These are phyloP conservation scores for Rhinichthys osculus DNA, from an alignment of 2,797 vertebrate species.

Conservation along the genomic window DNA sequence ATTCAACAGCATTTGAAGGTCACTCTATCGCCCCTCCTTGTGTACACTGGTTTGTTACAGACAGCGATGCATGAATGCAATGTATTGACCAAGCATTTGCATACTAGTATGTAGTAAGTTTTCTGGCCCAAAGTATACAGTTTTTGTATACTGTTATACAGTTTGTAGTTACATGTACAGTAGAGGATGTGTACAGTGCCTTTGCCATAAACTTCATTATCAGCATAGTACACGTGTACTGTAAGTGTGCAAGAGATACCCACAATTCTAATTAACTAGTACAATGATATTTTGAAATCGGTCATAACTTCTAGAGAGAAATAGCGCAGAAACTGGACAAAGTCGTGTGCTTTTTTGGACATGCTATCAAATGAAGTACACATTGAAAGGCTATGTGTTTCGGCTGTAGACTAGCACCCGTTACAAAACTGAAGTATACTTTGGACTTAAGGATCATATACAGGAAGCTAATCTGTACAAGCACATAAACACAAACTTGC, in stretches of 20 bases:
- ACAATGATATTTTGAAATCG: background rate
- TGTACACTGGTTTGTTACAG: background rate
- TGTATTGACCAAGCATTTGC: background rate
- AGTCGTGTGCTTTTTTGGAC: background rate
- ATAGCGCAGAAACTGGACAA: background rate
- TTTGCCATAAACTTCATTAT: too few species aligned
- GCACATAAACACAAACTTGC: slow-evolving; percentile 16
- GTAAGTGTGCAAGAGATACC: background rate
- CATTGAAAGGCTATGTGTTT: background rate
- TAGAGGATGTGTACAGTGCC: too few species aligned
- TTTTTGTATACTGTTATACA: background rate
- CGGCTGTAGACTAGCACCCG: background rate
- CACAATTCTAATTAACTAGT: background rate
- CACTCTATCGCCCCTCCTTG: background rate
- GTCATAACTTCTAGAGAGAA: background rate
- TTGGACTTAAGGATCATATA: background rate
- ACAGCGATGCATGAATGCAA: background rate
- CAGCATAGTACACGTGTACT: background rate
- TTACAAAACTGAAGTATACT: background rate
- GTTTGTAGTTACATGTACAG: too few species aligned
- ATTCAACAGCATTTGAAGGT: slow-evolving; percentile 5
- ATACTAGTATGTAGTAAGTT: background rate
- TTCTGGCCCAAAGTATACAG: background rate
- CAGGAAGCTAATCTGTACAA: background rate
- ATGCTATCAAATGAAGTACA: background rate